Percentiles rank a stretch among this genome's conserved stretches.
These are phyloP conservation scores for Itoplectis maculator DNA, from an alignment of 2,888 invertebrate species.

Conservation along the genomic window DNA sequence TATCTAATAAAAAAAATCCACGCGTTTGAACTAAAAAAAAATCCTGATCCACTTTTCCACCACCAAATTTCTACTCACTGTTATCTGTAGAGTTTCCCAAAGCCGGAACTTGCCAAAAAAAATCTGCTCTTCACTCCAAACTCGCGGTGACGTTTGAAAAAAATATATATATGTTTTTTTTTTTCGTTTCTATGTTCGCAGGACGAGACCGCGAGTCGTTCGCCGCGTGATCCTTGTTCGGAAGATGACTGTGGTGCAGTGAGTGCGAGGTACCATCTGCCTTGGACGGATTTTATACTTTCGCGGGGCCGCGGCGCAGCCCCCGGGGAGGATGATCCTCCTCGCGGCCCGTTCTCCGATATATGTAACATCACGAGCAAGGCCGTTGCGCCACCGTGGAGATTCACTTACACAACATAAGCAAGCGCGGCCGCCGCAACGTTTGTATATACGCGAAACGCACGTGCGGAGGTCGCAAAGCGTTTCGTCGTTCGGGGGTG, in stretches of 20 bases:
- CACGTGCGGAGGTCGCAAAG: conserved; percentile 45
- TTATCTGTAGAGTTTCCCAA: neutral
- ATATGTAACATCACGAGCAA: conserved; percentile 82
- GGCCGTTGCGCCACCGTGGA: conserved; percentile 81
- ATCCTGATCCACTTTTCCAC: no score
- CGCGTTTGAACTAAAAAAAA: no score
- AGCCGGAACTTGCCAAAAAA: neutral
- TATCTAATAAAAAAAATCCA: no score
- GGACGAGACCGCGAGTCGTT: conserved; percentile 11
- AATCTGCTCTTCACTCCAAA: neutral
- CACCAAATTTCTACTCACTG: conserved; percentile 30
- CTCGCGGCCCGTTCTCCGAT: conserved; percentile 77
- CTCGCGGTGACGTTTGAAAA: neutral
- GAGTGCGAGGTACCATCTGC: conserved; percentile 81
- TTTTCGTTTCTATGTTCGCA: no score
- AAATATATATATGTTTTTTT: no score
- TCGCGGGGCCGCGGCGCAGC: conserved; percentile 74
- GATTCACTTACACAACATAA: conserved; percentile 73
- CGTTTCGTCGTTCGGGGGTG: conserved; percentile 64
- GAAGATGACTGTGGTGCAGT: conserved; percentile 78
- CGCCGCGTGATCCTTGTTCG: conserved; percentile 74
- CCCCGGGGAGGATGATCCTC: conserved; percentile 73
- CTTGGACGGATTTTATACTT: conserved; percentile 81
- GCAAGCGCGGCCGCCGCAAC: conserved; percentile 57
- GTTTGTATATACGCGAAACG: conserved; percentile 10